Evolutionary conservation across 1,140 invertebrate genomes (phyloP).

Genomic region (Formica selysi): DNA sequence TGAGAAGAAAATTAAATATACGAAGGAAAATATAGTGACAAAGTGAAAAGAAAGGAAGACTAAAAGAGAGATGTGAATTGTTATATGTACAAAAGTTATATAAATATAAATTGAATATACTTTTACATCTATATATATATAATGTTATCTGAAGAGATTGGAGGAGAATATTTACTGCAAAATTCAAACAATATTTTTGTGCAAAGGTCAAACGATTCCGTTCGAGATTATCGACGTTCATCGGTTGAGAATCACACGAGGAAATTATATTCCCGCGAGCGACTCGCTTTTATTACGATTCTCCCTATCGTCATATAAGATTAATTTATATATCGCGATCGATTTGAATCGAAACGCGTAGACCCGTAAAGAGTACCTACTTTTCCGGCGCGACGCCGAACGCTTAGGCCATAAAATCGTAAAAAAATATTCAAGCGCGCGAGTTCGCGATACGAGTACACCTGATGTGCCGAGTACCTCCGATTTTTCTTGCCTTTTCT

Average conservation of each 20-base stretch:
- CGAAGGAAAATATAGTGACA: no score
- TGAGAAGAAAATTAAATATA: neutral
- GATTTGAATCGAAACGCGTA: constrained; percentile 44
- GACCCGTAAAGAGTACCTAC: constrained; percentile 45
- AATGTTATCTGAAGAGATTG: neutral
- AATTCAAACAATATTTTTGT: neutral
- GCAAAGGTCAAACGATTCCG: neutral
- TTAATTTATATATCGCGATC: constrained; percentile 42
- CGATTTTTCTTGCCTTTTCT: constrained; percentile 25
- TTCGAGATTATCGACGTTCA: constrained; percentile 30
- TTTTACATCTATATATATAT: neutral
- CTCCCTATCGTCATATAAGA: constrained; percentile 40
- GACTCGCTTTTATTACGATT: constrained; percentile 52
- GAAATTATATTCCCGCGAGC: constrained; percentile 39
- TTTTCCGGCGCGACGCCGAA: constrained; percentile 38
- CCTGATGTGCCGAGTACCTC: constrained; percentile 13
- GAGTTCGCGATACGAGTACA: neutral
- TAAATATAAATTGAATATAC: neutral
- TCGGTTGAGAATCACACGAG: constrained; percentile 14
- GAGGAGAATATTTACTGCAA: neutral
- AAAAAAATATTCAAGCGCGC: constrained; percentile 69
- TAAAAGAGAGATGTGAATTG: neutral
- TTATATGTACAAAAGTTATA: neutral
- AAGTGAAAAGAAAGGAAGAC: neutral
- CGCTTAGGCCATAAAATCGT: constrained; percentile 60